Base-by-base conservation (phyloP, 2,113 vertebrate species). In the Apteryx mantelli region DNA sequence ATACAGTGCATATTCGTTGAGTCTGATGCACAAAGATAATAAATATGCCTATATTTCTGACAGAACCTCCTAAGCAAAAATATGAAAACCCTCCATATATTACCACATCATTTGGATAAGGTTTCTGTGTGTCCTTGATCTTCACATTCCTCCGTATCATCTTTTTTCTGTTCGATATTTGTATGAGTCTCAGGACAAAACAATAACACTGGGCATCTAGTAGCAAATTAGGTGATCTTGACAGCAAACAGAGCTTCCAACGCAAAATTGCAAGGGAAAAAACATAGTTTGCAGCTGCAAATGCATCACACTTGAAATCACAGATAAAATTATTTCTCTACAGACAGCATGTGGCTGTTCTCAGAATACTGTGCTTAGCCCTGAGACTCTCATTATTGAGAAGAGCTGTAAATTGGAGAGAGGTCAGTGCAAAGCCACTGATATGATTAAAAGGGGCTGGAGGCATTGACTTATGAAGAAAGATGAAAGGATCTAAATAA, bases 361-460 rank as follows among this genome's bases (percentile, higher is more conserved):
- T 36, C 61, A 92, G 92, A 94, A 94, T 93, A 96, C 71, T 93
- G 88, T 94, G 83, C 71, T 93, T 92, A 93, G 90, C 61, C 91
- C 91, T 92, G 52, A 95, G 80, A 94, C 28, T 91, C 91, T 93
- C 91, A 95, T 97, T 95, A 94, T 82, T 88, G 73, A 73, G 88
- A 94, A 86, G 88, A 92, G 95, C 10, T 94, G 88, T 93, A 96
- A 95, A 97, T 94, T 93, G 65, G 48, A 84, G 56, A 86, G 77
- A 94, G 91, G 95, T 95, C 94, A 95, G 53, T 75, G 77, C 74
- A 96, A 92, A 94, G 88, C 87, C 91, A 86, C 76, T 48, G 86
- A 82, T 93, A 96, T 66, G 93, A 97, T 96, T 95, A 94, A 97
- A 96, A 93, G 69, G 70, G 91, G 63, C 79, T 97, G 92, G 93